Base-by-base conservation (phyloP, 23 tunicate genomes). In the Halocynthia aurantium region DNA sequence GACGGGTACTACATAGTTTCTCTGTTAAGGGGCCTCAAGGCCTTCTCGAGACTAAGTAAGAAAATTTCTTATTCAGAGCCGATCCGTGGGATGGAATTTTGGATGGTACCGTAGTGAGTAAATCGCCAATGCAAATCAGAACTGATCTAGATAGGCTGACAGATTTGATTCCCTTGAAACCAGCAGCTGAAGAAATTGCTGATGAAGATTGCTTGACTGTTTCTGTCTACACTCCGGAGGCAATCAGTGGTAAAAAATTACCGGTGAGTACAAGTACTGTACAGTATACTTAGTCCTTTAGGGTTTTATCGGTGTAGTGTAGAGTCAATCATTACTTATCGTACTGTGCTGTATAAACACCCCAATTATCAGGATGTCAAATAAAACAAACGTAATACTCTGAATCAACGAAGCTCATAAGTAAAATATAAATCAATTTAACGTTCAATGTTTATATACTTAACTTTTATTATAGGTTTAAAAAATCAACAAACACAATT, bases 141-240 rank as follows among this genome's bases (percentile, higher is more conserved):
- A 8, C 5, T 54, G 18, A 49, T 8, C 52, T 21, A 22, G 75
- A 64, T 17, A 54, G 22, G 56, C 44, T 60, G 8, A 22, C 22
- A 50, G 19, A 49, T 6, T 69, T 22, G 22, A 8, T 71, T 22
- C 84, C 84, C 4, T 17, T 17, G 22, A 80, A 80, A 80, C 77
- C 9, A 0, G 18, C 60, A 5, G 51, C 76, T 51, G 76, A 5
- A 19, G 51, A 10, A 68, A 53, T 31, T 15, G 62, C 8, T 17
- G 52, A 22, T 49, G 88, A 84, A 69, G 88, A 84, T 84, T 84
- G 88, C 58, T 50, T 84, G 57, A 66, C 77, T 62, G 19, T 77
- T 51, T 77, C 81, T 71, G 82, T 84, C 57, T 84, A 77, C 77
- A 80, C 71, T 40, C 88, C 88, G 13, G 60, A 72, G n/a, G 49